Evolutionary conservation across 53 echinoderm and acorn worm genomes (phyloP).

Genomic region (Astropecten irregularis): DNA sequence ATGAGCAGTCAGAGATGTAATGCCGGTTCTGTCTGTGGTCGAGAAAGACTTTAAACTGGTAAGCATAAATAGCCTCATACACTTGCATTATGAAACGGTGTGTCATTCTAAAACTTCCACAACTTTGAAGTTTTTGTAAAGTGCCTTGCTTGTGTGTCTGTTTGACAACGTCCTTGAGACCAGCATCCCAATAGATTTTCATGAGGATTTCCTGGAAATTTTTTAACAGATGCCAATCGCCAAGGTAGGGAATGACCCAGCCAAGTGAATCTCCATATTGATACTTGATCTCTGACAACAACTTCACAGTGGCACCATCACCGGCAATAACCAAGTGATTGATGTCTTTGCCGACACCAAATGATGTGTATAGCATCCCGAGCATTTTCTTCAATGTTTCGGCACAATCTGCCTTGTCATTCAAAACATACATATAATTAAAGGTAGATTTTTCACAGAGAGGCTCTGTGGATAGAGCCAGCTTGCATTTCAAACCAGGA

Average conservation of each 20-base stretch:
- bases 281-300: slow-evolving; percentile 30
- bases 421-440: slow-evolving; percentile 14
- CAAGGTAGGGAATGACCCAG: slow-evolving; percentile 69
- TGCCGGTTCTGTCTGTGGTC: background rate
- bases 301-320: slow-evolving; percentile 54
- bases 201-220: slow-evolving; percentile 67
- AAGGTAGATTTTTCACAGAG: slow-evolving; percentile 26
- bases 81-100: slow-evolving; percentile 58
- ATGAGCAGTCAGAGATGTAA: background rate
- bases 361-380: slow-evolving; percentile 8
- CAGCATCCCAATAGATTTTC: slow-evolving; percentile 69
- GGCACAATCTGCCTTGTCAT: slow-evolving; percentile 50
- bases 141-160: slow-evolving; percentile 50
- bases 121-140: slow-evolving; percentile 22
- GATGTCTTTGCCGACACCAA: slow-evolving; percentile 15
- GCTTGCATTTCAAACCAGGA: slow-evolving; percentile 40
- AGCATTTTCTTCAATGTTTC: slow-evolving; percentile 46
- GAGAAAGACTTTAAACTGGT: slow-evolving; percentile 16
- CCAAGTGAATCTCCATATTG: slow-evolving; percentile 60
- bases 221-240: slow-evolving; percentile 80
- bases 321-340: slow-evolving; percentile 46
- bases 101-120: slow-evolving; percentile 56
- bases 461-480: background rate
- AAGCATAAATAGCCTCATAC: slow-evolving; percentile 48
- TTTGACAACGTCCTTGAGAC: slow-evolving; percentile 59